phyloP scores from a whole-genome alignment of 2,888 invertebrate genomes.

The Altica lythri region DNA sequence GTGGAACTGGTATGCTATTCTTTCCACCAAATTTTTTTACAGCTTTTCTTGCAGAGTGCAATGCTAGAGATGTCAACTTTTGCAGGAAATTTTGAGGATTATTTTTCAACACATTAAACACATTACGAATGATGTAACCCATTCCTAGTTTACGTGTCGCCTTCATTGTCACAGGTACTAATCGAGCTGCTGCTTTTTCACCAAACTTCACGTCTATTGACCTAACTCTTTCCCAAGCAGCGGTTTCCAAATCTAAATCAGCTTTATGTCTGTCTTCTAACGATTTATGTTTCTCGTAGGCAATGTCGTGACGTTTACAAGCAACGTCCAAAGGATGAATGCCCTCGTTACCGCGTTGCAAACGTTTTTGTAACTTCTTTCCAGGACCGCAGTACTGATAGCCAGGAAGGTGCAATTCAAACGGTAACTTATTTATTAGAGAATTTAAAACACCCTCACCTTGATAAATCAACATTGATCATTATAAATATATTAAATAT shows the following conservation, averaged over 20 bases:
- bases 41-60: neutral
- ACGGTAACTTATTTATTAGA: constrained; percentile 33
- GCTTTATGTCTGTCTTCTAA: constrained; percentile 45
- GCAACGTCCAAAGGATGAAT: constrained; percentile 47
- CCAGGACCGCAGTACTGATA: constrained; percentile 41
- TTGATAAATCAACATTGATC: neutral
- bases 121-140: constrained; percentile 1
- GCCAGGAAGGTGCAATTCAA: constrained; percentile 36
- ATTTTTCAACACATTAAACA: neutral
- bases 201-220: constrained; percentile 37
- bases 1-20: neutral
- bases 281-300: constrained; percentile 38
- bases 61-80: neutral
- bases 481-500: neutral
- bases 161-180: constrained; percentile 37
- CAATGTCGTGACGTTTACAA: constrained; percentile 47
- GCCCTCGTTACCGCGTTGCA: constrained; percentile 48
- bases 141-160: constrained; percentile 26
- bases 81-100: neutral
- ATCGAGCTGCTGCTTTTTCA: constrained; percentile 45
- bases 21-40: constrained; percentile 2
- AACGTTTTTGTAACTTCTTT: constrained; percentile 41
- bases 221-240: constrained; percentile 40
- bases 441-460: constrained; percentile 32
- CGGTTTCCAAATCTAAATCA: constrained; percentile 47